Percentiles rank a stretch among this genome's conserved stretches.
These are phyloP conservation scores for Homarus americanus DNA, from an alignment of 1,140 invertebrate species.

Conservation along the genomic window DNA sequence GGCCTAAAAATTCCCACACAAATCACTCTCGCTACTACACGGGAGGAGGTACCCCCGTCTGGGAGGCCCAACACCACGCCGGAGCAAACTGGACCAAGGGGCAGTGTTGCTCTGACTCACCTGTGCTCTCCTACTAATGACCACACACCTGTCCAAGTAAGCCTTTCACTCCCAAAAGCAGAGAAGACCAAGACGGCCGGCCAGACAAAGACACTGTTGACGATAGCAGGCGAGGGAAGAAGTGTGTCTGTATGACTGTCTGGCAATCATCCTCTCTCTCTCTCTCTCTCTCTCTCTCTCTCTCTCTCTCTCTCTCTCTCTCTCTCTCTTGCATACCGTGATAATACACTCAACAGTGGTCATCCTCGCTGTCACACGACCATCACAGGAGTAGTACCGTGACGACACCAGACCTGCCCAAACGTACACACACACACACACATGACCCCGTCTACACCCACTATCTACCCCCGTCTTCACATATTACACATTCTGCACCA, in stretches of 20 bases:
- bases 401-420: too few relatives aligned
- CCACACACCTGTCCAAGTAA: background rate
- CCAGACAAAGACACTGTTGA: too few relatives aligned
- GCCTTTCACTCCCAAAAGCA: background rate
- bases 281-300: background rate
- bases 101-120: too few relatives aligned
- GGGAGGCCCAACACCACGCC: background rate
- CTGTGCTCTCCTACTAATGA: background rate
- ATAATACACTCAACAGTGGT: too few relatives aligned
- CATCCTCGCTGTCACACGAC: too few relatives aligned
- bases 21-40: background rate
- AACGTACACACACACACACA: too few relatives aligned
- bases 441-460: too few relatives aligned
- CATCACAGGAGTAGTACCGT: too few relatives aligned
- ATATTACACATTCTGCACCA: background rate
- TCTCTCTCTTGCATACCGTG: too few relatives aligned
- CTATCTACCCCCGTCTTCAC: background rate
- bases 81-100: background rate
- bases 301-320: background rate
- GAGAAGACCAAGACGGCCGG: too few relatives aligned
- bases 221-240: too few relatives aligned
- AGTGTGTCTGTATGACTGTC: too few relatives aligned
- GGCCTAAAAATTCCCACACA: background rate
- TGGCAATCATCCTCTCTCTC: background rate
- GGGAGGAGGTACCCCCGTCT: background rate